Conservation (phyloP, 2,888 invertebrate species). For the Ischnus inquisitorius region DNA sequence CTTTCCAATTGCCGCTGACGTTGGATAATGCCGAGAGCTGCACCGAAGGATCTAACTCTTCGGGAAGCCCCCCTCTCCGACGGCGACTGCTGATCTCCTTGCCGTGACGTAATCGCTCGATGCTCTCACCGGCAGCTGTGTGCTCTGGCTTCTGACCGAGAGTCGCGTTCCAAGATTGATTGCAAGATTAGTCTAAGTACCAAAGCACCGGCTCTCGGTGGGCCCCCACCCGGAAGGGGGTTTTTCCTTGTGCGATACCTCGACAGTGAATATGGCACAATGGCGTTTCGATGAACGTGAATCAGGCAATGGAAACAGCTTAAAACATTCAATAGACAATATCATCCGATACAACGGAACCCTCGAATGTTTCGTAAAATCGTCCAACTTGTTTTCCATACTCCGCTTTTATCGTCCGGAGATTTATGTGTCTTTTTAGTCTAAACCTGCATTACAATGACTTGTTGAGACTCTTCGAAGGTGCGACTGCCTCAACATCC, state of each 20-base stretch:
- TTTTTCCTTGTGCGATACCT: constrained; percentile 12
- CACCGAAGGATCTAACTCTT: neutral
- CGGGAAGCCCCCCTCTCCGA: constrained; percentile 21
- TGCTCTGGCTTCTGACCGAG: constrained; percentile 78
- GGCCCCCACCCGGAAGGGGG: constrained; percentile 48
- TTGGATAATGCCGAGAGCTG: constrained; percentile 39
- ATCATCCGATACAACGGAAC: constrained; percentile 33
- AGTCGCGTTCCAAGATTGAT: constrained; percentile 80
- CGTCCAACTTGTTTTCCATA: constrained; percentile 53
- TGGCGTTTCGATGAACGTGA: constrained; percentile 64
- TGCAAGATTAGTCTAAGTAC: constrained; percentile 82
- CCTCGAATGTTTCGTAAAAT: constrained; percentile 44
- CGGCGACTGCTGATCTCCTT: constrained; percentile 75
- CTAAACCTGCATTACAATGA: neutral
- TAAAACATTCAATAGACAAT: constrained; percentile 25
- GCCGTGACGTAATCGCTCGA: constrained; percentile 72
- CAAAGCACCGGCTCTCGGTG: constrained; percentile 67
- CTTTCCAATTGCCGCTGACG: constrained; percentile 61
- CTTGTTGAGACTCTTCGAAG: neutral
- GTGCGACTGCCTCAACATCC: constrained; percentile 24
- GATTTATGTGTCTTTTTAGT: constrained; percentile 54
- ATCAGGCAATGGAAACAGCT: constrained; percentile 14
- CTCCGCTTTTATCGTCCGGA: constrained; percentile 37
- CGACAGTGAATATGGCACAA: constrained; percentile 53
- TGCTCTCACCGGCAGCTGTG: constrained; percentile 79